A percentile compares a stretch with the other conserved stretches of the same genome.
phyloP scores from a whole-genome alignment of 2,797 vertebrate genomes.

The Staurois parvus region DNA sequence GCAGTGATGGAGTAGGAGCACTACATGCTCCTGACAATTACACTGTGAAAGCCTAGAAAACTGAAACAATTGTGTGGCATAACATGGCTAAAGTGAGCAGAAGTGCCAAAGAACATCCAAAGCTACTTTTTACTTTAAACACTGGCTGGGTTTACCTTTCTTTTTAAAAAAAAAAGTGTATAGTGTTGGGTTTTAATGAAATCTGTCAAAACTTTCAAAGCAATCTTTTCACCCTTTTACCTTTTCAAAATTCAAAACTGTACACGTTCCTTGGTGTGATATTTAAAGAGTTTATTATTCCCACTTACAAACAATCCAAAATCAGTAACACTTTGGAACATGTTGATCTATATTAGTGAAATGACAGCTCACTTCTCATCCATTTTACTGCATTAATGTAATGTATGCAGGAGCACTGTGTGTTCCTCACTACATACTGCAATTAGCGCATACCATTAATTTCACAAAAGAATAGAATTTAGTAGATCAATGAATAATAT shows the following conservation, averaged over 20 bases:
- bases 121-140: neutral
- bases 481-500: conserved; percentile 65
- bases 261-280: conserved; percentile 11
- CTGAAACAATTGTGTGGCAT: neutral
- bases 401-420: conserved; percentile 45
- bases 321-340: conserved; percentile 25
- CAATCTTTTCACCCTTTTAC: neutral
- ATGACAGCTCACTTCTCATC: conserved; percentile 30
- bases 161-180: too few relatives aligned
- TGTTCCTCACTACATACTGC: conserved; percentile 23
- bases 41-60: neutral
- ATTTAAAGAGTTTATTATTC: conserved; percentile 26
- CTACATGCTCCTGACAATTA: too few relatives aligned
- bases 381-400: conserved; percentile 56
- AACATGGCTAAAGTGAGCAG: neutral
- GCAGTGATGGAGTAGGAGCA: too few relatives aligned
- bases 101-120: neutral
- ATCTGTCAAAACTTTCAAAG: neutral
- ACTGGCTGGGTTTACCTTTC: neutral
- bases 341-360: conserved; percentile 44
- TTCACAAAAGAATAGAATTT: conserved; percentile 59
- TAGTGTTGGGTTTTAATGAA: too few relatives aligned
- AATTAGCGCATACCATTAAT: conserved; percentile 58
- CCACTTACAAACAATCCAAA: conserved; percentile 22
- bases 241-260: neutral